Base-by-base conservation (phyloP, 1,140 invertebrate species). In the Belonocnema kinseyi region DNA sequence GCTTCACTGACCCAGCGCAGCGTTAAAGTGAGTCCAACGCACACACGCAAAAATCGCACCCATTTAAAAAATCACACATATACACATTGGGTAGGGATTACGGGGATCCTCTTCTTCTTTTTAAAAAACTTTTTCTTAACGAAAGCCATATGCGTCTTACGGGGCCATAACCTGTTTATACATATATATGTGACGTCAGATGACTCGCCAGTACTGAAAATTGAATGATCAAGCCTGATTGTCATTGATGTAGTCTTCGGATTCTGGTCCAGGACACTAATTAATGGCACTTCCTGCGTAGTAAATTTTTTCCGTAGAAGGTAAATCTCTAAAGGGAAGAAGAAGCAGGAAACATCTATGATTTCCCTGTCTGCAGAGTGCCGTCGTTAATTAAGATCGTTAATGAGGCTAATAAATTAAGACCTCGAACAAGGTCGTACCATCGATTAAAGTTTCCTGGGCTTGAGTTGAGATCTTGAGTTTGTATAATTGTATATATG, bases 161-260 rank as follows among this genome's bases (percentile, higher is more conserved):
- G 33, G 66, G 21, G n/a, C 11, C n/a, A 12, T 40, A 14, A 73
- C 46, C 51, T 66, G 52, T 61, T 61, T 40, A 50, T 72, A 46
- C 14, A 66, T 19, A 56, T 54, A n/a, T 19, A 7, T 17, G 53
- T 54, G 17, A 54, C 16, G 53, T 54, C 16, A 54, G 66, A 76
- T 84, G 82, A 84, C 83, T 84, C 54, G 76, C 11, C 51, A 46
- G 53, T 54, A 74, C 54, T 74, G 80, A 77, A 85, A 85, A 85
- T 85, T 85, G 78, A 85, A 85, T 78, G 82, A 85, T 84, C 80
- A 80, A 77, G 56, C 58, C 53, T 54, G 53, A 54, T 54, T 54
- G 53, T 54, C 53, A 54, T 17, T 54, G 16, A 54, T 54, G 11
- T 19, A 54, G 17, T 17, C 53, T 53, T 53, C 12, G 13, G 53